Evolutionary conservation across 2,797 vertebrate species (phyloP), one percentile per base, ranked within the genome.

Genomic region (Oreochromis mossambicus): DNA sequence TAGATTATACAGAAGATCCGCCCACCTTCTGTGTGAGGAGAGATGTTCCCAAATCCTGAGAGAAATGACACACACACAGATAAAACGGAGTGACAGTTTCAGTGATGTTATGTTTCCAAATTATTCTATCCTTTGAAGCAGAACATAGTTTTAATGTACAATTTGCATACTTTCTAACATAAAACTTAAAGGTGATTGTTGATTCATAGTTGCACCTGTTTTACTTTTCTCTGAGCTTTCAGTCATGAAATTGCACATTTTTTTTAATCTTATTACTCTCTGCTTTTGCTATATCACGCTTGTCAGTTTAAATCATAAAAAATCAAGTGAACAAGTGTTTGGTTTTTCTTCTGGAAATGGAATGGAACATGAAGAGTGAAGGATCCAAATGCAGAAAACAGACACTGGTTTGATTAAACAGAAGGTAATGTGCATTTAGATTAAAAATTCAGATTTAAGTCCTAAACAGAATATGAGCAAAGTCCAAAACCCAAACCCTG

Each of bases 1-100:
- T 99, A 99, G 91, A 99, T 97, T 87, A 99, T 98, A 83, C 98
- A 99, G 96, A 99, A 99, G 94, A 99, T 98, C 89, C 98, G 97
- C 14, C 98, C 98, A 55, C 98, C 98, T 95, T 98, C 96, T 78
- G 98, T 99, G 92, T 98, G 97, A 85, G 98, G 98, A 78, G 98
- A 98, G 92, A 98, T 98, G 94, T 99, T 99, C 92, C 98, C 98
- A 94, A 99, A 99, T 63, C 98, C 98, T 99, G 88, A 61, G 48
- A 79, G 78, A 80, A 26, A 75, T 15, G 55, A 83, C 41, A 87
- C 32, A 83, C 26, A 77, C 55, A 56, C 2, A 61, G 15, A 41
- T 34, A 19, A 54, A 55, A 32, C 63, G 43, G 50, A 43, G 43
- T 10, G 70, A 75, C 17, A n/a, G 1, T n/a, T 50, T 75, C 46